A percentile compares a stretch with the other conserved stretches of the same genome.
Conservation (phyloP, 2,113 vertebrate species). For the Embiotoca jacksoni region DNA sequence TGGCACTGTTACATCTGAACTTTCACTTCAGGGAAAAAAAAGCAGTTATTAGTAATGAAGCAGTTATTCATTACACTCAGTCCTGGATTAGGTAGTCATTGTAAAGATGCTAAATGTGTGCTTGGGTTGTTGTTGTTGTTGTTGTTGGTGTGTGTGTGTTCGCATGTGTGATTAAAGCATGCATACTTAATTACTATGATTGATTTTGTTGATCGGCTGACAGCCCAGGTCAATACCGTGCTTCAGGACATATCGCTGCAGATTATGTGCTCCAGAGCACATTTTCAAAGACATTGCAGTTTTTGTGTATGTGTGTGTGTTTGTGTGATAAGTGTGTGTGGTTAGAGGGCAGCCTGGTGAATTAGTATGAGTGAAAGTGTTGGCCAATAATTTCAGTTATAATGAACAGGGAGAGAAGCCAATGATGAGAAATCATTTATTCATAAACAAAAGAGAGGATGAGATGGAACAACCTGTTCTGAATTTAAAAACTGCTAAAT, state of each 20-base stretch:
- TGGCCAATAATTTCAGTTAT: constrained; percentile 49
- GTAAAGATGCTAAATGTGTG: constrained; percentile 15
- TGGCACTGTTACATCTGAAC: constrained; percentile 31
- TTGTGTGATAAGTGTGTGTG: not conserved
- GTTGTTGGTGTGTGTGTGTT: constrained; percentile 12
- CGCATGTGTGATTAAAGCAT: constrained; percentile 1
- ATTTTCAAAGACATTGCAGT: constrained; percentile 31
- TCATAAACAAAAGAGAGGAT: constrained; percentile 67
- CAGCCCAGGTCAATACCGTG: constrained; percentile 36
- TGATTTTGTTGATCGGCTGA: constrained; percentile 60
- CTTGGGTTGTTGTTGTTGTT: not conserved
- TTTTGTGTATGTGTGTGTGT: constrained; percentile 10
- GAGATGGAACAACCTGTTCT: constrained; percentile 65
- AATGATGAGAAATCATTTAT: constrained; percentile 71
- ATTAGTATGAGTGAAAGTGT: constrained; percentile 59
- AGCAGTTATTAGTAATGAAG: constrained; percentile 21
- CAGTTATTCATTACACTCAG: constrained; percentile 6
- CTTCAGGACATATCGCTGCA: constrained; percentile 39
- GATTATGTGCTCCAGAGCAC: constrained; percentile 40
- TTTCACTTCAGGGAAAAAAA: constrained; percentile 14
- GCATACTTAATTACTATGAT: constrained; percentile 52
- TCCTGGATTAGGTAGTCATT: constrained; percentile 11
- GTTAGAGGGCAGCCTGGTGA: constrained; percentile 37
- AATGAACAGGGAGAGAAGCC: constrained; percentile 64
- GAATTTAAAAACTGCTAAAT: constrained; percentile 60